Conservation (phyloP, 2,113 vertebrate species). For the Chrysochloris asiatica region DNA sequence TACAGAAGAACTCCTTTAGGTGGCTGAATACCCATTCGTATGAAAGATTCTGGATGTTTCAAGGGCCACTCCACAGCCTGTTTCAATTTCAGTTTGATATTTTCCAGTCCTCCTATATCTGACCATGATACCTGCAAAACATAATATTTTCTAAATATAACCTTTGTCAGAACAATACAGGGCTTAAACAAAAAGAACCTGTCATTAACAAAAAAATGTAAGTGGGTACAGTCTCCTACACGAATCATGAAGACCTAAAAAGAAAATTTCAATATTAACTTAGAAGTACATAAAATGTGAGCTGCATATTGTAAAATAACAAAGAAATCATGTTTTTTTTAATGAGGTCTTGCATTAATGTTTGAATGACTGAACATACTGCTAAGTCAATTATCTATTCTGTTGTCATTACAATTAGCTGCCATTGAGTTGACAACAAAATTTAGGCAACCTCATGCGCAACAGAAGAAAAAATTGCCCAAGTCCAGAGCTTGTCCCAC, state of each 20-base stretch:
- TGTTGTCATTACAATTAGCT: not conserved
- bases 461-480: not conserved
- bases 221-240: not conserved
- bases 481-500: not conserved
- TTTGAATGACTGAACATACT: not conserved
- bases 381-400: not conserved
- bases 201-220: not conserved
- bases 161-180: not conserved
- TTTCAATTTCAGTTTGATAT: constrained; percentile 95
- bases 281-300: not conserved
- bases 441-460: not conserved
- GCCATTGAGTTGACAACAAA: not conserved
- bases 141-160: constrained; percentile 50
- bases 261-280: constrained; percentile 3
- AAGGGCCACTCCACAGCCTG: constrained; percentile 98
- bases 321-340: not conserved
- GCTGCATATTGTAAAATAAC: not conserved
- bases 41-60: constrained; percentile 93
- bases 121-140: constrained; percentile 92
- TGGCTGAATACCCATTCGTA: constrained; percentile 93
- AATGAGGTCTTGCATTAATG: not conserved
- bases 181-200: not conserved
- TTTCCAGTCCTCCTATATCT: constrained; percentile 97
- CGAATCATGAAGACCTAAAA: not conserved
- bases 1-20: constrained; percentile 96